These are phyloP conservation scores for Hypena proboscidalis DNA, from an alignment of 2,888 invertebrate genomes.

Conservation along the genomic window DNA sequence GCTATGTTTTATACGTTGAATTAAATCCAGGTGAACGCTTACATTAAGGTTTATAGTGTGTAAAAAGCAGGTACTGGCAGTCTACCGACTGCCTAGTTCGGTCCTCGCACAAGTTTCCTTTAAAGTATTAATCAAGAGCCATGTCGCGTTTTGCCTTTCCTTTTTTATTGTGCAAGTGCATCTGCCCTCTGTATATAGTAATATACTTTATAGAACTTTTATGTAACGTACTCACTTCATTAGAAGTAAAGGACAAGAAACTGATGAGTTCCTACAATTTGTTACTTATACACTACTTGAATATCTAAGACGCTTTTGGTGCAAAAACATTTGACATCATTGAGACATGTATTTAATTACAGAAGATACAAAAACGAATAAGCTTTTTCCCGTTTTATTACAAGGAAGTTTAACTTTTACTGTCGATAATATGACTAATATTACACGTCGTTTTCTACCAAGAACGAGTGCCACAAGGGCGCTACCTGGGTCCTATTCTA, in stretches of 20 bases:
- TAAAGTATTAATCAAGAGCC: constrained; percentile 75
- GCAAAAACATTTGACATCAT: no score
- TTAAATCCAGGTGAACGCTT: constrained; percentile 39
- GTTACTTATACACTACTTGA: no score
- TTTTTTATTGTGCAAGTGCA: constrained; percentile 65
- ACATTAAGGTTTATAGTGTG: constrained; percentile 34
- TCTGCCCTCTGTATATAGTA: constrained; percentile 58
- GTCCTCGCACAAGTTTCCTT: constrained; percentile 70
- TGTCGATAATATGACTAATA: no score
- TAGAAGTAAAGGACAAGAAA: no score
- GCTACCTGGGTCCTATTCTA: constrained; percentile 29
- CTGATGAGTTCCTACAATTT: no score
- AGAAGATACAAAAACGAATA: no score
- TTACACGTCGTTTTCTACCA: background rate
- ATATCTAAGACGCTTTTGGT: no score
- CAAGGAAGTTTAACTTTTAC: no score
- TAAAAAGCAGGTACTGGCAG: constrained; percentile 28
- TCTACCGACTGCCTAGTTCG: constrained; percentile 55
- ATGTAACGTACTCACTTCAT: constrained; percentile 23
- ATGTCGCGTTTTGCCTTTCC: constrained; percentile 56
- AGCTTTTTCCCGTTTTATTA: no score
- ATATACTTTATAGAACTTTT: constrained; percentile 32
- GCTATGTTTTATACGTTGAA: constrained; percentile 30
- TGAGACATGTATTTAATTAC: no score
- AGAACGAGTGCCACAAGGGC: constrained; percentile 31